Evolutionary conservation across 2,888 invertebrate species (phyloP), one percentile per base, ranked within the genome.

Genomic region (Metallyticus violacea): DNA sequence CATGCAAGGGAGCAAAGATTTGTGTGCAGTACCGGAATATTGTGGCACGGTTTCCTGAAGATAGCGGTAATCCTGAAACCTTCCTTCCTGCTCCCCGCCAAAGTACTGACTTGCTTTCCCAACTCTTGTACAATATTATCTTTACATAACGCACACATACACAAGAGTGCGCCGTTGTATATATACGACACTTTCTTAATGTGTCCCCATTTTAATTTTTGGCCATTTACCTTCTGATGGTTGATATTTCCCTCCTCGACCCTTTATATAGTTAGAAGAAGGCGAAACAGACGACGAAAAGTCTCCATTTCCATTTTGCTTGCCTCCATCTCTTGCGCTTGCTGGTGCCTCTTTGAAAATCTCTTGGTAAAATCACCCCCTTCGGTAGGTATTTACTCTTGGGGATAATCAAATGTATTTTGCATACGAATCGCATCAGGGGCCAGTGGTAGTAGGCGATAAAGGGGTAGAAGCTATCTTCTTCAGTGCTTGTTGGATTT

Each of bases 321-420:
- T 81, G 81, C 86, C 26, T 85, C 40, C 30, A 26, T 27, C 79
- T 9, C 81, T n/a, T 27, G 15, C 26, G 77, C 26, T 26, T 29
- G 77, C 83, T 83, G 76, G 77, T 83, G 83, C 83, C 83, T 83
- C 77, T 78, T 82, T 78, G 86, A 86, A 86, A 86, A 86, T 86
- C 82, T 86, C 86, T 86, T 86, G 86, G 86, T 78, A 79, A 78
- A 86, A 86, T 86, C 86, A 82, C 77, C 86, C 86, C 86, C 86
- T 86, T 87, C 85, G 85, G 85, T 87, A 83, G 88, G 88, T 88
- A 88, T 88, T 88, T 88, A 88, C 88, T 88, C 88, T 86, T 82
- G 87, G 88, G 88, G 88, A 88, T 88, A 88, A 88, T 88, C 88
- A 88, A 88, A 88, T 88, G 88, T 88, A 88, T 86, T 88, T 88